Evolutionary conservation across 1,140 invertebrate species (phyloP).

Genomic region (Psix sp.): DNA sequence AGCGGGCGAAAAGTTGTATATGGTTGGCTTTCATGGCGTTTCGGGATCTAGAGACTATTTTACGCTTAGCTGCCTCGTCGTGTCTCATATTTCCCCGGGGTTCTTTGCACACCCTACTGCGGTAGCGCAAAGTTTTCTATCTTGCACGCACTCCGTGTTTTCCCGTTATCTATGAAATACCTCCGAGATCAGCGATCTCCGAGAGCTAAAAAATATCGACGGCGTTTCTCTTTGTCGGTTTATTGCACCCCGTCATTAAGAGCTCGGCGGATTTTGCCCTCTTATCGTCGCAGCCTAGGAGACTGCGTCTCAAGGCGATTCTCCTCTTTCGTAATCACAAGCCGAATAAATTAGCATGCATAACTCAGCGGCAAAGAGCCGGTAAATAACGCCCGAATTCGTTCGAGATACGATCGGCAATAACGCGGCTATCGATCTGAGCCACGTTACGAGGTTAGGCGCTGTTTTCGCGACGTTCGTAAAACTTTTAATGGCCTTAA

Average conservation of each 20-base stretch:
- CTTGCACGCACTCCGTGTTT: conserved; percentile 44
- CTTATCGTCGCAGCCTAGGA: neutral
- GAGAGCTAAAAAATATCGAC: conserved; percentile 24
- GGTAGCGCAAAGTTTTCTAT: conserved; percentile 47
- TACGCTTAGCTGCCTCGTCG: conserved; percentile 71
- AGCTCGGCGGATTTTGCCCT: conserved; percentile 2
- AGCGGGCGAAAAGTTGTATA: conserved; percentile 54
- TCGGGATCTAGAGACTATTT: conserved; percentile 68
- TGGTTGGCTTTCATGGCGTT: conserved; percentile 55
- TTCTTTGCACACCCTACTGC: conserved; percentile 48
- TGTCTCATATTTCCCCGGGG: conserved; percentile 70
- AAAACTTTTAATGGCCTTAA: conserved; percentile 44
- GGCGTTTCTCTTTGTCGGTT: conserved; percentile 24
- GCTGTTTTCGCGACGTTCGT: conserved; percentile 29
- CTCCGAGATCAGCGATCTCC: conserved; percentile 27
- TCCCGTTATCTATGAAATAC: conserved; percentile 49
- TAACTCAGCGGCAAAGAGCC: conserved; percentile 7
- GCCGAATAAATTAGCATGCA: conserved; percentile 25
- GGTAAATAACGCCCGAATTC: conserved; percentile 18
- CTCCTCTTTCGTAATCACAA: conserved; percentile 8
- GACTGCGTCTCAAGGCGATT: conserved; percentile 1
- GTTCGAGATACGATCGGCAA: conserved; percentile 17
- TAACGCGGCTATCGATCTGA: conserved; percentile 23
- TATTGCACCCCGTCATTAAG: neutral
- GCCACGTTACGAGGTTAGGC: conserved; percentile 8